These are phyloP conservation scores for Platypus cylindrus DNA, from an alignment of 2,888 invertebrate species.

Conservation along the genomic window DNA sequence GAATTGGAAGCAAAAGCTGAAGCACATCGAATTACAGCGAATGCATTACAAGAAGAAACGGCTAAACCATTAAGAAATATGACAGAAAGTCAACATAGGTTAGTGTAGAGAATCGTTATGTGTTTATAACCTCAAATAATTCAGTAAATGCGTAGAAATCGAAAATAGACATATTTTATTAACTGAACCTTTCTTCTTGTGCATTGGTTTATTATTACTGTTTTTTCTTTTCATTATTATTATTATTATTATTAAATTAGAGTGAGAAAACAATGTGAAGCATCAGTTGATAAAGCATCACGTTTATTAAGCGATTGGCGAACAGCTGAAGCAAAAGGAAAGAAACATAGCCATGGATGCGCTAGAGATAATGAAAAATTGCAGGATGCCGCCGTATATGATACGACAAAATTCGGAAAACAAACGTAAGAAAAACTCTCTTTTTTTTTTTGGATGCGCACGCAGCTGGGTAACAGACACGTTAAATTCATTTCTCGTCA, in stretches of 20 bases:
- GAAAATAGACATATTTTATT: too few species aligned
- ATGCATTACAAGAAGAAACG: constrained; percentile 53
- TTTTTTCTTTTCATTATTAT: constrained; percentile 8
- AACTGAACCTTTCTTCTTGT: too few species aligned
- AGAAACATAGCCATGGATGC: constrained; percentile 75
- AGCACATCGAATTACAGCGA: constrained; percentile 53
- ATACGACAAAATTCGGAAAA: constrained; percentile 36
- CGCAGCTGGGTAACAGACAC: too few species aligned
- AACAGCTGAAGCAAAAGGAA: constrained; percentile 74
- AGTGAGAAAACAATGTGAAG: constrained; percentile 59
- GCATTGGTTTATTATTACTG: constrained; percentile 2
- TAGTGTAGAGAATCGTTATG: too few species aligned
- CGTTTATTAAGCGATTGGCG: constrained; percentile 76
- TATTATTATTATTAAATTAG: too few species aligned
- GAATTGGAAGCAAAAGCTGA: constrained; percentile 89
- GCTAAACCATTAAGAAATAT: constrained; percentile 73
- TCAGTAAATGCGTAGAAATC: too few species aligned
- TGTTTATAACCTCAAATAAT: too few species aligned
- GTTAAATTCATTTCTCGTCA: background rate
- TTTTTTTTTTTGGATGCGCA: background rate
- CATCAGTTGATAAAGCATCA: constrained; percentile 73
- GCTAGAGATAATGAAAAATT: constrained; percentile 86
- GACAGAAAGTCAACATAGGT: constrained; percentile 51
- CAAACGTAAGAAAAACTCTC: constrained; percentile 22
- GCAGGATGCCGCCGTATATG: constrained; percentile 63